Evolutionary conservation across 2,113 vertebrate genomes (phyloP).

Genomic region (Zapus hudsonius): DNA sequence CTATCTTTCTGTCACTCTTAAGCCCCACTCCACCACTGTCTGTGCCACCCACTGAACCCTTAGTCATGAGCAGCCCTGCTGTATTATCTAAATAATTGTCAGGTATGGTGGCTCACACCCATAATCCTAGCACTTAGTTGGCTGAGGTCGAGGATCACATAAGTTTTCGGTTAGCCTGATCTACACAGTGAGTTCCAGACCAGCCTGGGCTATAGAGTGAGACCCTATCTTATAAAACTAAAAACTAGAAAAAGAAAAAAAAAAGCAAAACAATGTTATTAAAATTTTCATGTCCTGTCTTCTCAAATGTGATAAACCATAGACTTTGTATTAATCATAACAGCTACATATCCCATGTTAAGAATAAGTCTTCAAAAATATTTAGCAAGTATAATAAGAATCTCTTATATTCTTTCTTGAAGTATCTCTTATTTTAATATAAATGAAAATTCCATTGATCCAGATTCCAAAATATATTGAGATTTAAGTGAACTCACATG

Average conservation of each 20-base stretch:
- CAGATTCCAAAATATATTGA: background rate
- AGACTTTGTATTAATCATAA: background rate
- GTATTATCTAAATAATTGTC: background rate
- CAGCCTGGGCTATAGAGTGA: background rate
- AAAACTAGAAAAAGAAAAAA: background rate
- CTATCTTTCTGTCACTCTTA: background rate
- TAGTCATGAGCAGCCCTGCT: background rate
- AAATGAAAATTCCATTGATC: background rate
- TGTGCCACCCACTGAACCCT: background rate
- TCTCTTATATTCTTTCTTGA: background rate
- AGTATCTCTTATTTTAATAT: background rate
- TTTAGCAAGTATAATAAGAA: background rate
- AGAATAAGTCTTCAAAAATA: constrained; percentile 7
- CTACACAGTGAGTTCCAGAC: background rate
- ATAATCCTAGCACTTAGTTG: background rate
- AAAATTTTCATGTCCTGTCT: background rate
- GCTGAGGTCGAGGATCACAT: background rate
- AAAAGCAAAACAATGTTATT: background rate
- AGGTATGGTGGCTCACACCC: background rate
- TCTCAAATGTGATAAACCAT: background rate
- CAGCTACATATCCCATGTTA: background rate
- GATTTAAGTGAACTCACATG: background rate
- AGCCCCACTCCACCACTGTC: background rate
- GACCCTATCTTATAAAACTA: background rate
- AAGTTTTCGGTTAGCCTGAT: background rate